Conservation (phyloP, 2,888 invertebrate species). For the Apodemia zela region DNA sequence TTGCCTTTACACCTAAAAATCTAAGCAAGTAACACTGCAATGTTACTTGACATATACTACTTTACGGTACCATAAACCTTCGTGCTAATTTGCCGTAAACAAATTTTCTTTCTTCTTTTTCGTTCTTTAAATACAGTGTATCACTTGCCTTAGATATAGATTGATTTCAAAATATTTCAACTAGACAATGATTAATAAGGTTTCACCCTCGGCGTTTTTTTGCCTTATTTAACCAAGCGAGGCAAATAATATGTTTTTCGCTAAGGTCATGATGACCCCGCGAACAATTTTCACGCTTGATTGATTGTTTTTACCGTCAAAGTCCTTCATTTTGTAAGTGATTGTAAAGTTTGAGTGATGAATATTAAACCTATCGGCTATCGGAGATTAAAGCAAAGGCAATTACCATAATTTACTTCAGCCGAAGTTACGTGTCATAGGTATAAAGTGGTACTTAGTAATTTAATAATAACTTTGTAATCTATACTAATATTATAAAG, state of each 20-base stretch:
- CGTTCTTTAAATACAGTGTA: too few relatives aligned
- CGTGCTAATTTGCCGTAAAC: too few relatives aligned
- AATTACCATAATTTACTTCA: slow-evolving; percentile 9
- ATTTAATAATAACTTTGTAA: too few relatives aligned
- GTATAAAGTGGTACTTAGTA: too few relatives aligned
- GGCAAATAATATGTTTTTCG: slow-evolving; percentile 56
- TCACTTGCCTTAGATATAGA: slow-evolving; percentile 4
- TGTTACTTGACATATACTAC: too few relatives aligned
- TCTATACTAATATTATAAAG: too few relatives aligned
- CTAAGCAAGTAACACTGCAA: too few relatives aligned
- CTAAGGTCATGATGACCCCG: slow-evolving; percentile 58
- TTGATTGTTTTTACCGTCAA: slow-evolving; percentile 48
- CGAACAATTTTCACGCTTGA: slow-evolving; percentile 63
- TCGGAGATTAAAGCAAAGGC: slow-evolving; percentile 1
- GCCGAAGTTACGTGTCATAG: background rate
- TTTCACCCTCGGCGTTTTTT: slow-evolving; percentile 53
- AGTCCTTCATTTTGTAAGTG: slow-evolving; percentile 17
- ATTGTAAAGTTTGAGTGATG: slow-evolving; percentile 16
- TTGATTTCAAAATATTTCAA: slow-evolving; percentile 35
- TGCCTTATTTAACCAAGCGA: slow-evolving; percentile 60
- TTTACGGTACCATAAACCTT: too few relatives aligned
- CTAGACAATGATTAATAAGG: slow-evolving; percentile 58
- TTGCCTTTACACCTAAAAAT: too few relatives aligned
- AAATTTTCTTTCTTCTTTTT: too few relatives aligned
- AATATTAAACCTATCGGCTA: slow-evolving; percentile 9